Percentiles rank a stretch among this genome's conserved stretches.
Evolutionary conservation across 2,888 invertebrate genomes (phyloP).

Genomic region (Abrostola tripartita): DNA sequence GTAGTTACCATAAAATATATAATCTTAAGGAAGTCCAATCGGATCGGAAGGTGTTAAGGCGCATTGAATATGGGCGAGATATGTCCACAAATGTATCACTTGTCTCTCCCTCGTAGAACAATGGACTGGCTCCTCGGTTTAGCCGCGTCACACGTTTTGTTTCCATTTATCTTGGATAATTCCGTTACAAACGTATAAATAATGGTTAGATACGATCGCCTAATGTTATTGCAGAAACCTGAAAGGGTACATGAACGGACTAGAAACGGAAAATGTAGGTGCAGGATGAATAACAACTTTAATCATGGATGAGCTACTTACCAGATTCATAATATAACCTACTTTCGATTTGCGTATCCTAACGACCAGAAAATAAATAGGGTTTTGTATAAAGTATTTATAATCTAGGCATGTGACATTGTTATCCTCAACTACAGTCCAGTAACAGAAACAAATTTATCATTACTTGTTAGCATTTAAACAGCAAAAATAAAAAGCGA

Average conservation of each 20-base stretch:
- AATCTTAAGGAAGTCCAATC: constrained; percentile 4
- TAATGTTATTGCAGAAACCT: constrained; percentile 26
- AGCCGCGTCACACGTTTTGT: constrained; percentile 56
- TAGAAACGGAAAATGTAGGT: background rate
- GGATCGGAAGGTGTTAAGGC: constrained; percentile 28
- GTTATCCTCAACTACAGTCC: too few relatives aligned
- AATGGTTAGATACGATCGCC: constrained; percentile 25
- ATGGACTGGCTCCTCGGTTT: constrained; percentile 57
- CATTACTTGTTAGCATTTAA: too few relatives aligned
- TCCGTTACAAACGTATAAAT: constrained; percentile 45
- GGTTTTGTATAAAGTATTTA: too few relatives aligned
- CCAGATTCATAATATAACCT: too few relatives aligned
- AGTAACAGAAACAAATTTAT: too few relatives aligned
- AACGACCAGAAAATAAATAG: too few relatives aligned
- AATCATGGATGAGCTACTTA: too few relatives aligned
- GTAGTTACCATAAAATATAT: too few relatives aligned
- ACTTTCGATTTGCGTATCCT: too few relatives aligned
- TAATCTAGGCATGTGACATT: too few relatives aligned
- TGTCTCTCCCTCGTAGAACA: constrained; percentile 58
- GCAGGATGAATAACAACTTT: background rate
- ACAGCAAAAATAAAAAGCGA: constrained; percentile 2
- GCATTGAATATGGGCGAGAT: constrained; percentile 37
- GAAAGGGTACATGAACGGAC: constrained; percentile 7
- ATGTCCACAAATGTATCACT: constrained; percentile 58
- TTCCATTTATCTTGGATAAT: constrained; percentile 49